Evolutionary conservation across 2,113 vertebrate species (phyloP).

Genomic region (Corydoras maculifer): DNA sequence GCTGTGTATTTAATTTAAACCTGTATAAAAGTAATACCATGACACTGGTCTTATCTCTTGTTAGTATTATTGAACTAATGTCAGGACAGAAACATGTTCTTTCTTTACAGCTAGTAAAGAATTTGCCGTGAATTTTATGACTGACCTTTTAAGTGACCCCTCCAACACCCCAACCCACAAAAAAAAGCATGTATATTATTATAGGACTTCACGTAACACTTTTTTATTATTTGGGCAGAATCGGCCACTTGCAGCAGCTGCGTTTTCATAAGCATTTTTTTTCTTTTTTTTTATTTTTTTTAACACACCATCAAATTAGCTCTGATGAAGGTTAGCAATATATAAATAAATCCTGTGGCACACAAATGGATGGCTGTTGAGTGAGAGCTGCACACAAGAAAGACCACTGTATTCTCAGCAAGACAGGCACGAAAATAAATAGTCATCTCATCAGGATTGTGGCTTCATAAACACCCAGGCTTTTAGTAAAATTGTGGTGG

Average conservation of each 20-base stretch:
- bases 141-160: conserved; percentile 57
- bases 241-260: conserved; percentile 62
- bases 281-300: conserved; percentile 43
- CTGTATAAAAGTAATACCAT: not conserved
- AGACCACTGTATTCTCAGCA: conserved; percentile 56
- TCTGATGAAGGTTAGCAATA: conserved; percentile 69
- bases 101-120: conserved; percentile 46
- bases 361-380: conserved; percentile 70
- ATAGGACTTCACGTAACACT: conserved; percentile 56
- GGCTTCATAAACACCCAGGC: conserved; percentile 60
- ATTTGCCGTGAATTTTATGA: conserved; percentile 60
- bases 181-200: conserved; percentile 65
- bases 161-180: too few relatives aligned
- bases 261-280: conserved; percentile 61
- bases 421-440: conserved; percentile 67
- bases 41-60: too few relatives aligned
- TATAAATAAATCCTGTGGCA: conserved; percentile 71
- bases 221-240: conserved; percentile 65
- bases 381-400: conserved; percentile 58
- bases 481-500: not conserved
- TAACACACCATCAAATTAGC: conserved; percentile 67
- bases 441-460: conserved; percentile 53
- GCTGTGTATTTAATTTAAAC: conserved; percentile 5
- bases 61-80: not conserved
- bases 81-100: conserved; percentile 17